Conservation (phyloP, 30 jellyfish, hydroid and myxozoan genomes). For the Cassiopea andromeda region DNA sequence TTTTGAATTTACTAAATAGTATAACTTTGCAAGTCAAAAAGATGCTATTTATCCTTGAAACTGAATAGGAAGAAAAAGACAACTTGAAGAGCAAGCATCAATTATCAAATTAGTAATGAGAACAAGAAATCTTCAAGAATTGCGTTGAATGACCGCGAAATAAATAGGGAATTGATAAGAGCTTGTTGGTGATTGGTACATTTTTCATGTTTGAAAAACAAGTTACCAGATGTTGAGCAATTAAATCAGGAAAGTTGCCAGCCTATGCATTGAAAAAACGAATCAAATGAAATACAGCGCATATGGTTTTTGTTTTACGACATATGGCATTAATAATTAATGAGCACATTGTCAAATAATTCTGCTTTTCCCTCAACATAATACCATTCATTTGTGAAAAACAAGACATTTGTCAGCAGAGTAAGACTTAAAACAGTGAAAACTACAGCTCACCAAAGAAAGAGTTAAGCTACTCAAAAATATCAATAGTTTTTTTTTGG, state of each 20-base stretch:
- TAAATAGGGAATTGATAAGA: neutral
- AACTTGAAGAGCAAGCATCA: too few relatives aligned
- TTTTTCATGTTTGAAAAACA: neutral
- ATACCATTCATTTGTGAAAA: slow-evolving; percentile 40
- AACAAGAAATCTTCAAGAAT: too few relatives aligned
- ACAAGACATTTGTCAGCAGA: neutral
- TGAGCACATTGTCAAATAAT: slow-evolving; percentile 27
- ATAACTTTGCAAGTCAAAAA: too few relatives aligned
- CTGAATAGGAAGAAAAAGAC: too few relatives aligned
- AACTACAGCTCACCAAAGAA: neutral
- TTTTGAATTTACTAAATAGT: too few relatives aligned
- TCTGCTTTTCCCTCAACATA: slow-evolving; percentile 11
- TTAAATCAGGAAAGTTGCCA: neutral
- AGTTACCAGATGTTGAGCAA: slow-evolving; percentile 14
- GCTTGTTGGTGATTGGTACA: neutral
- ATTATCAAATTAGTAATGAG: too few relatives aligned
- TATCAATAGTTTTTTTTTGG: neutral
- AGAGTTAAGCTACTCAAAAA: neutral
- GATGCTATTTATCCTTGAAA: too few relatives aligned
- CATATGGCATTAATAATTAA: slow-evolving; percentile 67
- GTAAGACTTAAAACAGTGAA: neutral
- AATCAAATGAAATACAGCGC: slow-evolving; percentile 33
- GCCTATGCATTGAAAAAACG: slow-evolving; percentile 35
- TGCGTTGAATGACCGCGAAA: neutral
- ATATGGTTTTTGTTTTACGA: slow-evolving; percentile 42